Percentiles rank a stretch among this genome's conserved stretches.
Evolutionary conservation across 2,888 invertebrate species (phyloP).

Genomic region (Dicranocentrus wangi): DNA sequence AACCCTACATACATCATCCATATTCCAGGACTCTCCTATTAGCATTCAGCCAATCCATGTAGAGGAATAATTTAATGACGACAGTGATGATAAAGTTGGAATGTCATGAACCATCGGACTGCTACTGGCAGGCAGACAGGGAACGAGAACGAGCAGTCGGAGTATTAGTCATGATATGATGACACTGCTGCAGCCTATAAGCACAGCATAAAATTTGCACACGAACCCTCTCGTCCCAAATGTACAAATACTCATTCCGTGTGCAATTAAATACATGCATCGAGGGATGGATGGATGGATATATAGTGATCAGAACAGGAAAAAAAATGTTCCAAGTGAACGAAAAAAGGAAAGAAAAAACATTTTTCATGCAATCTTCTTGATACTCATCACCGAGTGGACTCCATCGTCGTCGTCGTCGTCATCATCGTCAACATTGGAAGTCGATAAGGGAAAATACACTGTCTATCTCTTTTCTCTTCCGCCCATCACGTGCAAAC

Average conservation of each 20-base stretch:
- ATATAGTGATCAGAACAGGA: background rate
- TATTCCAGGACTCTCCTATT: no score
- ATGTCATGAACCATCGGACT: conserved; percentile 12
- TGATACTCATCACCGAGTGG: no score
- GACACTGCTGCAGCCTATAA: no score
- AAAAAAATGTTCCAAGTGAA: background rate
- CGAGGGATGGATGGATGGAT: no score
- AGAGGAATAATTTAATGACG: conserved; percentile 23
- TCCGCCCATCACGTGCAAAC: conserved; percentile 30
- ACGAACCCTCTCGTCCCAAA: no score
- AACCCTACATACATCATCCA: no score
- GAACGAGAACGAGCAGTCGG: no score
- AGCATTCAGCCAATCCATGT: no score
- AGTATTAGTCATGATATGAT: no score
- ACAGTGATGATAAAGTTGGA: conserved; percentile 16
- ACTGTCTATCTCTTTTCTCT: background rate
- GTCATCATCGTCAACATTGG: background rate
- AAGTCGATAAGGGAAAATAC: background rate
- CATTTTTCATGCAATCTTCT: background rate
- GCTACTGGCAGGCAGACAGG: background rate
- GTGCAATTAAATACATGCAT: conserved; percentile 14
- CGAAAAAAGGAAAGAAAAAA: background rate
- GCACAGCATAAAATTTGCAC: no score
- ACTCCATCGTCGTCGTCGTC: background rate
- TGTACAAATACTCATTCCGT: background rate